Evolutionary conservation across 2,113 vertebrate genomes (phyloP), one percentile per base, ranked within the genome.

Genomic region (Axis porcinus): DNA sequence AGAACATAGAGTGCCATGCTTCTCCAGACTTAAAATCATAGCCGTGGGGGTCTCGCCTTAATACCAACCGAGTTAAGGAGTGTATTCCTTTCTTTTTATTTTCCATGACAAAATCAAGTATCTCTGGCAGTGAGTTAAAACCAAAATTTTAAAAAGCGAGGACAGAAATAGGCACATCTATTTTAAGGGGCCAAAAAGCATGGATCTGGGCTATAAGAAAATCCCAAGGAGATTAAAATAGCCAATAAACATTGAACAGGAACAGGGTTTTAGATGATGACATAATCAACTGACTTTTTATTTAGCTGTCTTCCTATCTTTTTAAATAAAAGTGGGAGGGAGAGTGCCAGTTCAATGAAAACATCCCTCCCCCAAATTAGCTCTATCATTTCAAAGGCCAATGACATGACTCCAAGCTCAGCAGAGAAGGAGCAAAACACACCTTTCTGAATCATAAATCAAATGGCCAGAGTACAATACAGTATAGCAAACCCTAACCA

Each of bases 401-500:
- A 36, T 36, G 81, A 64, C 0, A 0, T 81, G 90, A 60, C 19
- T 78, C 33, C 33, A 57, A n/a, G 55, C 86, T 14, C 52, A 14
- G 62, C 16, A 5, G 45, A 33, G n/a, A 57, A 15, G 52, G 21
- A 96, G 58, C 89, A 36, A 95, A 86, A 93, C 62, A 30, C 54
- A 57, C 85, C 47, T 96, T 97, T 57, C 86, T 83, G 95, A 98
- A 97, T 96, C 97, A 97, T 97, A 91, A 91, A 97, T 97, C 97
- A 98, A 86, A 97, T 0, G 0, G 96, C 25, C 6, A 86, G 97
- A 98, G 88, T 86, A 96, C 64, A 96, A 89, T 52, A 89, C 36
- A 82, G 90, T 90, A 86, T 19, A 98, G 97, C 91, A 97, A 99
- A 97, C 98, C 98, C 97, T 97, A 98, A 97, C 98, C 98, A 99